Evolutionary conservation across 2,888 invertebrate genomes (phyloP).

Genomic region (Mellilla xanthometata): DNA sequence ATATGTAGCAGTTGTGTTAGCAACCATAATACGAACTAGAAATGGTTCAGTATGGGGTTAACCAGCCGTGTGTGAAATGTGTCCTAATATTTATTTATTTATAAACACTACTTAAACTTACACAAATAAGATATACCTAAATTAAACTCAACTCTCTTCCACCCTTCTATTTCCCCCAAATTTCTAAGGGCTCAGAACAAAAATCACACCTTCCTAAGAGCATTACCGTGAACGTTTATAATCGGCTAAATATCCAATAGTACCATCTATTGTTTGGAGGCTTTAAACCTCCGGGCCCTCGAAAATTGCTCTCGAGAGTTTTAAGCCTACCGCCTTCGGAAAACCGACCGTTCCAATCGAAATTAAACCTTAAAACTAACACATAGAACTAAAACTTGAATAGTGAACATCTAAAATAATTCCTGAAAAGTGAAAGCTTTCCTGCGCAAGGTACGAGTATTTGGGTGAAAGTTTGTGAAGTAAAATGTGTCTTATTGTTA

Average conservation of each 20-base stretch:
- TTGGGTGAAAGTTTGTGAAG: slow-evolving; percentile 77
- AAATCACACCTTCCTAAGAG: slow-evolving; percentile 78
- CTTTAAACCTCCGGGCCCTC: slow-evolving; percentile 68
- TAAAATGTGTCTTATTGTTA: slow-evolving; percentile 43
- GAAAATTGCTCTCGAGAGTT: slow-evolving; percentile 78
- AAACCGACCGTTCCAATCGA: slow-evolving; percentile 50
- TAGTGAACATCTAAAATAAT: slow-evolving; percentile 54
- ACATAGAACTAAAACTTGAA: slow-evolving; percentile 47
- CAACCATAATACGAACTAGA: too few relatives aligned
- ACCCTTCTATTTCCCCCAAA: slow-evolving; percentile 22
- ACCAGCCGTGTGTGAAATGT: too few relatives aligned
- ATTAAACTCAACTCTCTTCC: neutral
- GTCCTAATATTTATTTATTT: too few relatives aligned
- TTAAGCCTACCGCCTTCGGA: slow-evolving; percentile 76
- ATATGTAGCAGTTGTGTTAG: too few relatives aligned
- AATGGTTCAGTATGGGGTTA: too few relatives aligned
- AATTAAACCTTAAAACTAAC: slow-evolving; percentile 42
- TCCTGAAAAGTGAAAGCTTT: slow-evolving; percentile 82
- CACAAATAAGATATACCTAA: neutral
- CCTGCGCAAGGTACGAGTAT: slow-evolving; percentile 76
- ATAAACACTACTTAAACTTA: too few relatives aligned
- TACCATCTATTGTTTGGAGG: slow-evolving; percentile 76
- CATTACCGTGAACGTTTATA: slow-evolving; percentile 74
- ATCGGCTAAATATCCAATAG: slow-evolving; percentile 81
- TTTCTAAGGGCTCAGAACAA: slow-evolving; percentile 50